Evolutionary conservation across 92 coral and sea anemone species (phyloP).

Genomic region (Parazoanthus swiftii): DNA sequence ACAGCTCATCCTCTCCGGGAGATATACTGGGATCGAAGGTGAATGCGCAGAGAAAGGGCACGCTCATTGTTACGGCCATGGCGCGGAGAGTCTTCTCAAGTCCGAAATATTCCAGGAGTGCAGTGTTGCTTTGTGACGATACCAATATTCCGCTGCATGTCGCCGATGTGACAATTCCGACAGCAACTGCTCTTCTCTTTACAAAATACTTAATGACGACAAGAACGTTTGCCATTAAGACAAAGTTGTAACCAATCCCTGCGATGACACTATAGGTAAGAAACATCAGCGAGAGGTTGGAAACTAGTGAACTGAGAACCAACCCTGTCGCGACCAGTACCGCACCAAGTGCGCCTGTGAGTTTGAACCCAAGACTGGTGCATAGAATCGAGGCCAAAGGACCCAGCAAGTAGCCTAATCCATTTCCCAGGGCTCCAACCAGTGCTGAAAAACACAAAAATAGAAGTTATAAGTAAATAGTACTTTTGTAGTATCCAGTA

Average conservation of each 20-base stretch:
- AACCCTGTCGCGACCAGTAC: constrained; percentile 38
- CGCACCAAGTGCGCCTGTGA: constrained; percentile 46
- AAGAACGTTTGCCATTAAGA: constrained; percentile 36
- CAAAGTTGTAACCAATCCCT: constrained; percentile 42
- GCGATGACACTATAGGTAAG: constrained; percentile 52
- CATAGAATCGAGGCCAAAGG: constrained; percentile 33
- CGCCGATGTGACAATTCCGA: constrained; percentile 57
- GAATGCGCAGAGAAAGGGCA: constrained; percentile 36
- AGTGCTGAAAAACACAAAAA: constrained; percentile 40
- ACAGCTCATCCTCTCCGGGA: not conserved
- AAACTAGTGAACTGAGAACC: constrained; percentile 43
- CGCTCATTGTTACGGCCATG: constrained; percentile 42
- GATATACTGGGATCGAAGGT: constrained; percentile 34
- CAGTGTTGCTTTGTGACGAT: constrained; percentile 50
- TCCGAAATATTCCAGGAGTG: constrained; percentile 44
- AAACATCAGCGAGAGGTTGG: constrained; percentile 53
- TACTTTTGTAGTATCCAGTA: too few relatives aligned
- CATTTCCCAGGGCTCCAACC: constrained; percentile 45
- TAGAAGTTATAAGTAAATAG: too few relatives aligned
- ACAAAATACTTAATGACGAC: constrained; percentile 54
- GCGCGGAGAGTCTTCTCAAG: constrained; percentile 61
- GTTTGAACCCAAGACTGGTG: constrained; percentile 41
- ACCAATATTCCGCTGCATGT: constrained; percentile 57
- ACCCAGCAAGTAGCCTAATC: constrained; percentile 21
- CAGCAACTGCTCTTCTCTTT: constrained; percentile 61